Evolutionary conservation across 1,140 invertebrate species (phyloP).

Genomic region (Heliothis subflexa): DNA sequence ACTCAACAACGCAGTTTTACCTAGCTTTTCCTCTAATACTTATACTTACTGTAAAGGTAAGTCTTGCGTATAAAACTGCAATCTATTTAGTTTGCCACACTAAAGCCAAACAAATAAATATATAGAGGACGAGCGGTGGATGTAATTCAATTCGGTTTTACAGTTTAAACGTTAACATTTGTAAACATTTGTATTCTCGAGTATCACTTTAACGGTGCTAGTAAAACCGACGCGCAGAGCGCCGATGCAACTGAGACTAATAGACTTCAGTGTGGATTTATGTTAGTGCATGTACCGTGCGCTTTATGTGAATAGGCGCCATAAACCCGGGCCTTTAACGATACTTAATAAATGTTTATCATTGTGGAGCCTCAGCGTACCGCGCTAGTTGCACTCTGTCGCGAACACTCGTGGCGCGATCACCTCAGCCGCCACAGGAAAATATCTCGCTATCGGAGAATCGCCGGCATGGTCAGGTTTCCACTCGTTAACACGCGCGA

Average conservation of each 20-base stretch:
- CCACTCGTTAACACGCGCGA: slow-evolving; percentile 62
- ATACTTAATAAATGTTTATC: slow-evolving; percentile 83
- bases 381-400: slow-evolving; percentile 40
- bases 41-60: slow-evolving; percentile 19
- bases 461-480: slow-evolving; percentile 63
- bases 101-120: slow-evolving; percentile 50
- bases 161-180: slow-evolving; percentile 59
- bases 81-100: slow-evolving; percentile 42
- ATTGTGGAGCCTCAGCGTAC: slow-evolving; percentile 66
- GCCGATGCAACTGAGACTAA: slow-evolving; percentile 66
- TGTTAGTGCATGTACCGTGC: slow-evolving; percentile 68
- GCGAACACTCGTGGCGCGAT: slow-evolving; percentile 46
- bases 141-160: slow-evolving; percentile 62
- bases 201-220: slow-evolving; percentile 57
- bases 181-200: slow-evolving; percentile 56
- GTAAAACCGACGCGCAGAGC: slow-evolving; percentile 54
- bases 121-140: slow-evolving; percentile 48
- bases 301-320: slow-evolving; percentile 72
- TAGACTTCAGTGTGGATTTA: slow-evolving; percentile 72
- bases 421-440: slow-evolving; percentile 2
- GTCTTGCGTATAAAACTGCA: slow-evolving; percentile 42
- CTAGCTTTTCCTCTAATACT: slow-evolving; percentile 1
- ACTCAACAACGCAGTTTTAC: neutral
- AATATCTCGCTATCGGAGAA: slow-evolving; percentile 27
- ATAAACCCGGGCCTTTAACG: slow-evolving; percentile 78